A percentile compares a stretch with the other conserved stretches of the same genome.
Evolutionary conservation across 2,113 vertebrate species (phyloP).

Genomic region (Tricholaema leucomelas): DNA sequence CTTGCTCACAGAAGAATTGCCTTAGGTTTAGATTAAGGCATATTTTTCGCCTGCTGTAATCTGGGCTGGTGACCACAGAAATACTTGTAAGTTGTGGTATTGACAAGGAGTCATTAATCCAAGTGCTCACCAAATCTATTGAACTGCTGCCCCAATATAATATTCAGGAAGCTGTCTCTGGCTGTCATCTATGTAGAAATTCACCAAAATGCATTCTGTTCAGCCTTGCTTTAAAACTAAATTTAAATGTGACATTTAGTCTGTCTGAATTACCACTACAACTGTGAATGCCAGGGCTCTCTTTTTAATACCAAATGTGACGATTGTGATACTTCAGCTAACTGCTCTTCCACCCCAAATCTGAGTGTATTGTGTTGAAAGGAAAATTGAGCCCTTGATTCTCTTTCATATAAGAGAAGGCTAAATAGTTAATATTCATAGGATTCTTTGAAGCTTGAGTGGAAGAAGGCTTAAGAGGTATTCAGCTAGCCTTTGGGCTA

Average conservation of each 20-base stretch:
- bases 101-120: neutral
- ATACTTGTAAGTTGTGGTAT: neutral
- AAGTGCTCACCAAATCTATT: neutral
- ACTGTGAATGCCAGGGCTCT: neutral
- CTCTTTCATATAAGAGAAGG: neutral
- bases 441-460: neutral
- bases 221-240: neutral
- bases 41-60: neutral
- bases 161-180: neutral
- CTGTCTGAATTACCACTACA: neutral
- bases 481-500: slow-evolving; percentile 5
- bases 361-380: neutral
- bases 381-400: slow-evolving; percentile 3
- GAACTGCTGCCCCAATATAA: neutral
- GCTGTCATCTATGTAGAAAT: neutral
- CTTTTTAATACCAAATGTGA: neutral
- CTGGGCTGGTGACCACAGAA: neutral
- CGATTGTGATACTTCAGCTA: neutral
- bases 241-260: neutral
- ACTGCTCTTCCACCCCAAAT: neutral
- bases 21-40: slow-evolving; percentile 2
- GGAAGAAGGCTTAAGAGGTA: neutral
- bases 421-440: neutral
- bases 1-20: neutral
- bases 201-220: neutral